Evolutionary conservation across 2,797 vertebrate genomes (phyloP).

Genomic region (Halcyon leucocephala): DNA sequence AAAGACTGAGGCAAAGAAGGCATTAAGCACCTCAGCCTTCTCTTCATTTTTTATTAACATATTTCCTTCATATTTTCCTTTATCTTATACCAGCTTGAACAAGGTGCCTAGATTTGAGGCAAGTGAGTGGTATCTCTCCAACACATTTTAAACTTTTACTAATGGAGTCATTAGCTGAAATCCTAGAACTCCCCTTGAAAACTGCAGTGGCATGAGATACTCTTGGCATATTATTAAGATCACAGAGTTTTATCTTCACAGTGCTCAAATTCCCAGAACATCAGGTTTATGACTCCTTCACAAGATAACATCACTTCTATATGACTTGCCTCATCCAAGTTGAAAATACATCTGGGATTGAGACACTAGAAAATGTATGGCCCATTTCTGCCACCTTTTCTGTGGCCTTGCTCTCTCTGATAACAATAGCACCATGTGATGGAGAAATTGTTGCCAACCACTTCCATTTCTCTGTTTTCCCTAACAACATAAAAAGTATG

Average conservation of each 20-base stretch:
- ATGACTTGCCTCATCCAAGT: background rate
- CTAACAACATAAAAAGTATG: background rate
- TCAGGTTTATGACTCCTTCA: background rate
- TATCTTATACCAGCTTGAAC: background rate
- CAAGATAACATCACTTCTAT: background rate
- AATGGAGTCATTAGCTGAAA: background rate
- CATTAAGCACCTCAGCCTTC: too few relatives aligned
- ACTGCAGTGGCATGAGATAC: background rate
- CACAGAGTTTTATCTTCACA: background rate
- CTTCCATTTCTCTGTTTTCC: background rate
- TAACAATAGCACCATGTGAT: background rate
- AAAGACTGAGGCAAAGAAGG: too few relatives aligned
- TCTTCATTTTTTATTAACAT: too few relatives aligned
- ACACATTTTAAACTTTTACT: background rate
- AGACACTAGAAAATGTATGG: background rate
- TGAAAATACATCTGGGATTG: background rate
- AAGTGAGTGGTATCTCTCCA: background rate
- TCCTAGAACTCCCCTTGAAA: background rate
- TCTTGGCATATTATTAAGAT: background rate
- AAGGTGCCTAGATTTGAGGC: background rate
- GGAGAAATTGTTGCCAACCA: background rate
- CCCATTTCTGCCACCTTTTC: background rate
- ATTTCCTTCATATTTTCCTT: background rate
- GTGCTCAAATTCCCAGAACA: background rate
- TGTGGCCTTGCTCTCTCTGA: background rate